Conservation (phyloP, 35 echinoderm and acorn worm genomes). For the Apostichopus parvimensis region DNA sequence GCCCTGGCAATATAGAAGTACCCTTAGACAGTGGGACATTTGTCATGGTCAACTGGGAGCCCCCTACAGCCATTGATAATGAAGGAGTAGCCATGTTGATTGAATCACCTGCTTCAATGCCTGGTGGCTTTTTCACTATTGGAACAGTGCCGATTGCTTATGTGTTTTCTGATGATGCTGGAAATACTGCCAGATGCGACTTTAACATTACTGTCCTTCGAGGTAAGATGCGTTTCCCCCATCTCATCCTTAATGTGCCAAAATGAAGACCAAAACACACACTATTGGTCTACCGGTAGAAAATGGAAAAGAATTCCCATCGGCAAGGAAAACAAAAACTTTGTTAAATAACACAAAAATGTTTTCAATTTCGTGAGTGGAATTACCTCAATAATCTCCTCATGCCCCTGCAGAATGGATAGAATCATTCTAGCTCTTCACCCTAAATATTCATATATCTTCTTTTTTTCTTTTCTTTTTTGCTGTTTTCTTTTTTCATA, state of each 20-base stretch:
- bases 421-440: too few relatives aligned
- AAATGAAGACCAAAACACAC: too few relatives aligned
- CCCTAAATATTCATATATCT: too few relatives aligned
- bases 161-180: slow-evolving; percentile 4
- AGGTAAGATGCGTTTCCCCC: neutral
- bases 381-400: too few relatives aligned
- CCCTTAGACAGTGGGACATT: neutral
- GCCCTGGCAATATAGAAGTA: slow-evolving; percentile 5
- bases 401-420: too few relatives aligned
- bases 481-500: neutral
- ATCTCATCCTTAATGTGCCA: too few relatives aligned
- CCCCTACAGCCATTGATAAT: neutral
- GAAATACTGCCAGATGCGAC: slow-evolving; percentile 31
- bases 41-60: slow-evolving; percentile 18
- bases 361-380: too few relatives aligned
- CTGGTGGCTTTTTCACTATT: slow-evolving; percentile 24
- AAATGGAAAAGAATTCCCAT: too few relatives aligned
- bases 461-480: neutral
- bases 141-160: slow-evolving; percentile 5
- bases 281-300: too few relatives aligned
- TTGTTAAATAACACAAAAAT: too few relatives aligned
- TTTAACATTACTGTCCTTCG: slow-evolving; percentile 5
- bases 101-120: neutral
- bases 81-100: neutral
- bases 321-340: too few relatives aligned